A percentile compares a stretch with the other conserved stretches of the same genome.
Evolutionary conservation across 2,797 vertebrate genomes (phyloP).

Genomic region (Linurgus olivaceus): DNA sequence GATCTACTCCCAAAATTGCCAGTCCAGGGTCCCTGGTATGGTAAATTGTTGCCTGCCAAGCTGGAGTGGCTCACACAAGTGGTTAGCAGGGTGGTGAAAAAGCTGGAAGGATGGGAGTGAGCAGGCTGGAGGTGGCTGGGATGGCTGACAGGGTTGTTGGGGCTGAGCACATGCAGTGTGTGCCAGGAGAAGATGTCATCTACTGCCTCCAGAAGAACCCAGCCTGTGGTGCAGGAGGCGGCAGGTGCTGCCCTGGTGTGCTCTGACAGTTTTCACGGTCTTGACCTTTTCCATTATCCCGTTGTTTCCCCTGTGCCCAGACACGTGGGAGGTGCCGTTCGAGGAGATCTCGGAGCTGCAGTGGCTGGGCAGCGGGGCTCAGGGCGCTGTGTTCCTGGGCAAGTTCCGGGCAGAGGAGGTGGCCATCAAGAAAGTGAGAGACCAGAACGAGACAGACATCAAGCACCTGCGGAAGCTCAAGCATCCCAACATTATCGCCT

Average conservation of each 20-base stretch:
- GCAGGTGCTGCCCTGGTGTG: neutral
- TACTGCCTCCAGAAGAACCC: neutral
- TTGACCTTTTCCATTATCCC: neutral
- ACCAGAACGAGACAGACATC: conserved; percentile 98
- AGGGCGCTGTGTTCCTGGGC: conserved; percentile 95
- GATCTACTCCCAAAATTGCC: neutral
- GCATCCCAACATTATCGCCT: conserved; percentile 97
- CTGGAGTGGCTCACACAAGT: accelerated
- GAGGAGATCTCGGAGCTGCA: conserved; percentile 98
- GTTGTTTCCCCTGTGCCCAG: conserved; percentile 60
- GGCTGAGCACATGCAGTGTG: accelerated
- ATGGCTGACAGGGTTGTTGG: neutral
- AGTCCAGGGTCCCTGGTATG: neutral
- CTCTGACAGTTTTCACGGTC: neutral
- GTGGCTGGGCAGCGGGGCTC: conserved; percentile 97
- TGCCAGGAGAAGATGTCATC: neutral
- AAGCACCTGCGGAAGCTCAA: conserved; percentile 96
- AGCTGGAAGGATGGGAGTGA: neutral
- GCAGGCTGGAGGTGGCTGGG: neutral
- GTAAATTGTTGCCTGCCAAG: neutral
- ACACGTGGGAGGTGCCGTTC: conserved; percentile 97
- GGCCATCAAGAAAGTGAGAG: conserved; percentile 98
- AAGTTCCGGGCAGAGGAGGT: conserved; percentile 95
- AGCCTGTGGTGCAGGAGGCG: neutral
- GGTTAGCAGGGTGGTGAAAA: neutral